Base-by-base conservation (phyloP, 2,888 invertebrate species). In the Cremastinae sp. region DNA sequence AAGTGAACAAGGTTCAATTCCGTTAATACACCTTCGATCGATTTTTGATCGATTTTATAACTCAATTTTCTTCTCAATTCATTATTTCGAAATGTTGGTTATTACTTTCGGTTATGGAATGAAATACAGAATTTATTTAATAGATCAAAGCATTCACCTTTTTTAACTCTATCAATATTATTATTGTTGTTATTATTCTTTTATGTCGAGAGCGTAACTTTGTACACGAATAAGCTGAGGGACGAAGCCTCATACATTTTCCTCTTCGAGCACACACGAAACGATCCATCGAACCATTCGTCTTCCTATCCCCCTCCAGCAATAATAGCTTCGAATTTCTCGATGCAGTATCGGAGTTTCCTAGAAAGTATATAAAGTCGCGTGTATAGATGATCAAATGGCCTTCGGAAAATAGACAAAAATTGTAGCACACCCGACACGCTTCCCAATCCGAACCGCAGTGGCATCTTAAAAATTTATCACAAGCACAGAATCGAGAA, bases 261-360 rank as follows among this genome's bases (percentile, higher is more conserved):
- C 49, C 64, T 54, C 41, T 8, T 47, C 14, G 43, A 56, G 62
- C 56, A 61, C 41, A 56, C 45, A 56, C 16, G 22, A 75, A 75
- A 71, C 75, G 72, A 72, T 72, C 66, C 62, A 72, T 71, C 71
- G 72, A 72, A 72, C 56, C 61, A 49, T 72, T 66, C 41, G 61
- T 54, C 54, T 56, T 36, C 22, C 45, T 53, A 59, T 47, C 43
- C 41, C 28, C n/a, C n/a, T n/a, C n/a, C n/a, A n/a, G n/a, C n/a
- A 49, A 41, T 28, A 75, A 47, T 54, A 49, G 62, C 66, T 66
- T 75, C 61, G 54, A 47, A 66, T 75, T 68, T 66, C 72, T 51
- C 51, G 51, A 43, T 28, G 5, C 28, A 28, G 49, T 22, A 45
- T 12, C 14, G 43, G 10, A 62, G 9, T 10, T 14, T 43, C 22